These are phyloP conservation scores for Osmoderma eremita DNA, from an alignment of 2,888 invertebrate genomes.

Conservation along the genomic window DNA sequence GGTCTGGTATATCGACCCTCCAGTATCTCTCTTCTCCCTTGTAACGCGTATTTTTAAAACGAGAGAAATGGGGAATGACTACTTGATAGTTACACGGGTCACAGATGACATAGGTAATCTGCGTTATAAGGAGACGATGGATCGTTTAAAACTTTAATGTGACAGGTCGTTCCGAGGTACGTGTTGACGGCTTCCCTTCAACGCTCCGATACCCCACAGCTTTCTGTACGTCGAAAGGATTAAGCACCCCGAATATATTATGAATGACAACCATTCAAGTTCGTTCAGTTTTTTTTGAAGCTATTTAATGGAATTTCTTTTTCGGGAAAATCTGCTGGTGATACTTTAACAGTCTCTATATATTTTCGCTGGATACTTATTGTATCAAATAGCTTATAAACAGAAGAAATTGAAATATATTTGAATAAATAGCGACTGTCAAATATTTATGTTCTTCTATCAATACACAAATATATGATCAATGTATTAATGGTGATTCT, in stretches of 20 bases:
- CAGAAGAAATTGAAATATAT: too few species aligned
- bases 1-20: conserved; percentile 25
- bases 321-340: background rate
- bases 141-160: conserved; percentile 33
- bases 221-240: background rate
- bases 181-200: conserved; percentile 22
- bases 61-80: conserved; percentile 24
- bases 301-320: background rate
- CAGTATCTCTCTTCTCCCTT: background rate
- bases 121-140: conserved; percentile 26
- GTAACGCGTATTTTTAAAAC: conserved; percentile 24
- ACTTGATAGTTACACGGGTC: conserved; percentile 37
- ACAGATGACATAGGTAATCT: conserved; percentile 34
- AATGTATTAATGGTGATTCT: too few species aligned
- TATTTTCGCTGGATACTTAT: too few species aligned
- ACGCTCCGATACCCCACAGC: conserved; percentile 10
- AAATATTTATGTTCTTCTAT: too few species aligned
- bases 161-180: conserved; percentile 14
- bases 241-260: conserved; percentile 23
- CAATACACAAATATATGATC: too few species aligned
- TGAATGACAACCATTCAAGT: conserved; percentile 17
- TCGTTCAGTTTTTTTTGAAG: background rate
- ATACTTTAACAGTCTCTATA: background rate
- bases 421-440: too few species aligned
- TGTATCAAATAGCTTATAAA: too few species aligned